Percentiles rank a stretch among this genome's conserved stretches.
Conservation (phyloP, 64 coral and sea anemone species). For the Acropora yongei region DNA sequence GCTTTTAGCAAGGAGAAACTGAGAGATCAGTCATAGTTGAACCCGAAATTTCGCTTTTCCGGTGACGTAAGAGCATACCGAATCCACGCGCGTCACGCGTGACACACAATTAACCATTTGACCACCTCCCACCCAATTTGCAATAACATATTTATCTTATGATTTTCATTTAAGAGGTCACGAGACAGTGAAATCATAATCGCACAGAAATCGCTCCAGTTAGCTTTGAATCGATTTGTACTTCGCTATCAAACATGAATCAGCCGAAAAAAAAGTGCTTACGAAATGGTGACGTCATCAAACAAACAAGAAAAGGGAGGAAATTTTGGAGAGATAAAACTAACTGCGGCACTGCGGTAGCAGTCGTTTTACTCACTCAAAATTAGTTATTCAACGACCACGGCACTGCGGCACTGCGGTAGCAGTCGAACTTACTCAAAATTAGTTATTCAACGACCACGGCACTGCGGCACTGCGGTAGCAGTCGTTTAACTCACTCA, state of each 20-base stretch:
- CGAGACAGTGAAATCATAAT: slow-evolving; percentile 3
- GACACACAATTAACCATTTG: slow-evolving; percentile 36
- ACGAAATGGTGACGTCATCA: neutral
- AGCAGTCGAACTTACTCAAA: too few relatives aligned
- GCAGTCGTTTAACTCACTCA: too few relatives aligned
- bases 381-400: too few relatives aligned
- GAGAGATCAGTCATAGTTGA: too few relatives aligned
- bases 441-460: too few relatives aligned
- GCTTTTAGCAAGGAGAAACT: too few relatives aligned
- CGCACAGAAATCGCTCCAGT: neutral
- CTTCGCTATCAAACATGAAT: neutral
- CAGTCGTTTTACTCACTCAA: too few relatives aligned
- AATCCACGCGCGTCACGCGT: slow-evolving; percentile 12
- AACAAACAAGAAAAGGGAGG: neutral
- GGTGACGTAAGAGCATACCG: slow-evolving; percentile 17
- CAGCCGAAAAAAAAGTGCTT: neutral
- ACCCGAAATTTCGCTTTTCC: neutral
- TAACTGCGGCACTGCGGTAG: too few relatives aligned
- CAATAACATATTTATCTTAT: slow-evolving; percentile 32
- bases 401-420: too few relatives aligned
- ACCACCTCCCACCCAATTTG: neutral
- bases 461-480: too few relatives aligned
- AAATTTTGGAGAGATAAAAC: neutral
- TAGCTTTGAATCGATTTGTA: neutral
- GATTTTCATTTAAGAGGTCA: slow-evolving; percentile 21